Conservation (phyloP, 1,140 invertebrate genomes). For the Dryas iulia region DNA sequence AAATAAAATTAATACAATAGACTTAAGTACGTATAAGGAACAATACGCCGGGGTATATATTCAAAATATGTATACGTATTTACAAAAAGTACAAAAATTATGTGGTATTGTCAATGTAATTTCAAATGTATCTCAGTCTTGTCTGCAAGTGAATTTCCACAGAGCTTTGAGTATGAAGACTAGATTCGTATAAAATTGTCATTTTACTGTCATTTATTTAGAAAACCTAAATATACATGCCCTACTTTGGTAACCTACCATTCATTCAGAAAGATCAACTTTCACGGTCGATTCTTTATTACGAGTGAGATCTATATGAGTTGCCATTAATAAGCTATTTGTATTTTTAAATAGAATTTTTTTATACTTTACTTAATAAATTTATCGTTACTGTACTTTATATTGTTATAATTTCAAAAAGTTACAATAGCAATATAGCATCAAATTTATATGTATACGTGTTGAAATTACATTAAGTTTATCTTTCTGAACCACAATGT, state of each 20-base stretch:
- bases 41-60: constrained; percentile 39
- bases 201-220: constrained; percentile 53
- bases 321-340: not conserved
- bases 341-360: not conserved
- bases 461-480: constrained; percentile 28
- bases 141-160: constrained; percentile 49
- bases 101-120: constrained; percentile 52
- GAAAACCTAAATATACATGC: constrained; percentile 52
- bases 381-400: not conserved
- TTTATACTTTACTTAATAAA: not conserved
- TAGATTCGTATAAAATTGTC: constrained; percentile 65
- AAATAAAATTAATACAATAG: constrained; percentile 50
- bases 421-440: not conserved
- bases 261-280: constrained; percentile 50
- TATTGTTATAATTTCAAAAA: not conserved
- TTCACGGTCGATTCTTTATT: constrained; percentile 2
- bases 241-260: constrained; percentile 72
- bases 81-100: constrained; percentile 57
- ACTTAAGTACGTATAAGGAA: constrained; percentile 67
- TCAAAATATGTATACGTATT: constrained; percentile 44
- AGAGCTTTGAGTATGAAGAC: constrained; percentile 66
- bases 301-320: constrained; percentile 19
- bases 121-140: constrained; percentile 59
- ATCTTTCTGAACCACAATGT: constrained; percentile 57
- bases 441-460: constrained; percentile 10